phyloP scores from a whole-genome alignment of 2,888 invertebrate genomes.

The Machimus atricapillus region DNA sequence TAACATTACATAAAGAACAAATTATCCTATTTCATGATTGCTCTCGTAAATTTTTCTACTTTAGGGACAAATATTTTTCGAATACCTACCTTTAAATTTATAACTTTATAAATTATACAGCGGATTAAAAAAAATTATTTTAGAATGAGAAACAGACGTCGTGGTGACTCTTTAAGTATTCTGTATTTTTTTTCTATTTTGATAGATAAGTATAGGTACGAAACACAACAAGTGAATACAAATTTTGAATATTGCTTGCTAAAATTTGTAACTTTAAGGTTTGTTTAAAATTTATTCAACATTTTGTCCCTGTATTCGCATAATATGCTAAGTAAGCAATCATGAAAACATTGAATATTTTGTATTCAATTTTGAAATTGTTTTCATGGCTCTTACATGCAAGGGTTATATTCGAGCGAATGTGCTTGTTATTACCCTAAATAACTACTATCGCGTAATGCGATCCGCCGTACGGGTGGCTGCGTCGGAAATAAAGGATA shows the following conservation, averaged over 20 bases:
- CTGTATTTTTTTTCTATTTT: too few species aligned
- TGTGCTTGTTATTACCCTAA: not conserved
- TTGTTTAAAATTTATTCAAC: not conserved
- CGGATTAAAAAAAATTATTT: too few species aligned
- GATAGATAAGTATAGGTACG: too few species aligned
- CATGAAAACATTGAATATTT: not conserved
- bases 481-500: not conserved
- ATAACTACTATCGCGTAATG: not conserved
- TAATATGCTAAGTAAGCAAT: not conserved
- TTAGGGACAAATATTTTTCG: too few species aligned
- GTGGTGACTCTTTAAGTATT: too few species aligned
- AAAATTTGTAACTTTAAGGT: not conserved
- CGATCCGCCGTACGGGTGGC: not conserved
- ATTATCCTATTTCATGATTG: too few species aligned
- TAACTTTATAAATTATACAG: too few species aligned
- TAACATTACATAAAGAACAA: too few species aligned
- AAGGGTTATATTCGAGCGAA: not conserved
- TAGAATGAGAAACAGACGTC: too few species aligned
- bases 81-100: too few species aligned
- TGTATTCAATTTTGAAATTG: not conserved
- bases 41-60: too few species aligned
- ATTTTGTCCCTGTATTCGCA: not conserved
- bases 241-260: not conserved
- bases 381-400: not conserved
- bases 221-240: too few species aligned